Percentiles rank a stretch among this genome's conserved stretches.
Evolutionary conservation across 2,113 vertebrate species (phyloP).

Genomic region (Lepus americanus): DNA sequence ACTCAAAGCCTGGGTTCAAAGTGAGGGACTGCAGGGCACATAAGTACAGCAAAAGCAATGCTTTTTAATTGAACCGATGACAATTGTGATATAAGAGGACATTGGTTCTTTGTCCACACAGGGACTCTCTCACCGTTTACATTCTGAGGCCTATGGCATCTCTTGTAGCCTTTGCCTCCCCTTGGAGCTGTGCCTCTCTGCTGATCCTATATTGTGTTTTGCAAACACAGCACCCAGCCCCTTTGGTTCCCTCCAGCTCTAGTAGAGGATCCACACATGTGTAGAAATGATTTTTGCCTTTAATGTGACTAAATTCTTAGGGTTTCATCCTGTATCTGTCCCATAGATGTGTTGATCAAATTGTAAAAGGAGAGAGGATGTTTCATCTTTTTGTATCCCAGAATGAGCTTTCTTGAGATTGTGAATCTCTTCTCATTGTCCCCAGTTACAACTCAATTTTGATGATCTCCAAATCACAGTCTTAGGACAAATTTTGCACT

Average conservation of each 20-base stretch:
- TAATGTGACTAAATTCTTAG: neutral
- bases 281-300: neutral
- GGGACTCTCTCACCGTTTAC: no score
- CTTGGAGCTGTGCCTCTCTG: neutral
- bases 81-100: neutral
- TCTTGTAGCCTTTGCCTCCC: neutral
- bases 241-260: neutral
- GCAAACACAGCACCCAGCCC: neutral
- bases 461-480: neutral
- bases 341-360: neutral
- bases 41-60: neutral
- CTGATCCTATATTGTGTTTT: neutral
- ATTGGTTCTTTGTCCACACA: fast-evolving
- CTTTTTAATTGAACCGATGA: neutral
- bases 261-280: neutral
- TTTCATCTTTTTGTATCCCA: neutral
- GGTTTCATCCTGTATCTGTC: neutral
- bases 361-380: neutral
- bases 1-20: neutral
- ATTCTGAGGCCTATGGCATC: neutral
- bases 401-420: neutral
- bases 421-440: neutral
- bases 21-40: no score
- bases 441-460: neutral
- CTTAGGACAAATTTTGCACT: neutral